Evolutionary conservation across 2,888 invertebrate genomes (phyloP).

Genomic region (Tubiluchus corallicola): DNA sequence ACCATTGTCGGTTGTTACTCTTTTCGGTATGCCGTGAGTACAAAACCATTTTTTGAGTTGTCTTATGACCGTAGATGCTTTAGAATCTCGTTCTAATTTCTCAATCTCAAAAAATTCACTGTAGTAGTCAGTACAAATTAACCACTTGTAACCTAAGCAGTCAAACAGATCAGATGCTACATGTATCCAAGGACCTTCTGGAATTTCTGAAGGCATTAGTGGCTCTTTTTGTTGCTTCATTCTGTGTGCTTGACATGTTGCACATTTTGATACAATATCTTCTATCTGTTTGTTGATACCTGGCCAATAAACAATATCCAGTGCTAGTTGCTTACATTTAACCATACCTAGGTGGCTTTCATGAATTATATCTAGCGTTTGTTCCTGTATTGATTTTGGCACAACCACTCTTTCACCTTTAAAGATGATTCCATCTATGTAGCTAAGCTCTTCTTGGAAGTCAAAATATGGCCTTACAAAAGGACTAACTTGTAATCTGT

Average conservation of each 20-base stretch:
- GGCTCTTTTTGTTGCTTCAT: constrained; percentile 7
- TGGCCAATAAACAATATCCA: constrained; percentile 9
- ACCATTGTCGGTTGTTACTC: constrained; percentile 10
- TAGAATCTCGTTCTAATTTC: not conserved
- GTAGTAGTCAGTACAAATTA: constrained; percentile 11
- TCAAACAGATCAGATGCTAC: constrained; percentile 12
- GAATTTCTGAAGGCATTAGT: constrained; percentile 6
- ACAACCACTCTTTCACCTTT: constrained; percentile 9
- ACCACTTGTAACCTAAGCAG: constrained; percentile 8
- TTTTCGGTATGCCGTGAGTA: constrained; percentile 11
- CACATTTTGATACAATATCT: constrained; percentile 3
- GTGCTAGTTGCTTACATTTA: constrained; percentile 8
- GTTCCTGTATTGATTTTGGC: constrained; percentile 2
- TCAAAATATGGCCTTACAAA: constrained; percentile 6
- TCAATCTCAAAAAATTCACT: constrained; percentile 11
- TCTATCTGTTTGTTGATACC: constrained; percentile 9
- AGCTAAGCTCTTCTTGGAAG: constrained; percentile 1
- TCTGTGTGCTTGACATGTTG: not conserved
- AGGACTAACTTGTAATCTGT: not conserved
- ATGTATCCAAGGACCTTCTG: constrained; percentile 10
- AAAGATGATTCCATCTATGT: constrained; percentile 8
- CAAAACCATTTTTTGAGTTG: constrained; percentile 12
- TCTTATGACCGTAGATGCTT: constrained; percentile 7
- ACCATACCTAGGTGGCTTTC: constrained; percentile 10
- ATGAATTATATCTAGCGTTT: constrained; percentile 9